A percentile compares a stretch with the other conserved stretches of the same genome.
Conservation (phyloP, 2,113 vertebrate species). For the Buteo buteo region DNA sequence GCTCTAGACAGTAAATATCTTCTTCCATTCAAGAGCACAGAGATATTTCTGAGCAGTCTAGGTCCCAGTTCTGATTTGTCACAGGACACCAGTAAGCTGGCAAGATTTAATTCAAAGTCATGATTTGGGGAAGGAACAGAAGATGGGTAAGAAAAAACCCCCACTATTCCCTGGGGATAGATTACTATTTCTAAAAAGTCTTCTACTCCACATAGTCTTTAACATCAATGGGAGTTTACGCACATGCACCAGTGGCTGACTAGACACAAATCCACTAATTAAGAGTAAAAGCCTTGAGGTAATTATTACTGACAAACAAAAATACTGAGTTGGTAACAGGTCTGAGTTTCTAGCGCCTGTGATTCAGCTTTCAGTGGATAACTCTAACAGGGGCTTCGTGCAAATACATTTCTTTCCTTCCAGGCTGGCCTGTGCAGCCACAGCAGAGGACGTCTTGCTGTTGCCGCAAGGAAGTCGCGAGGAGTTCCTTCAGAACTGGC, state of each 20-base stretch:
- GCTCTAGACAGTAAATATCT: not conserved
- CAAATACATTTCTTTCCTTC: not conserved
- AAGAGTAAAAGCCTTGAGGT: conserved; percentile 10
- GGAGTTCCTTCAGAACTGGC: not conserved
- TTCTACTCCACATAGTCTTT: not conserved
- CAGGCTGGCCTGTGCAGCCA: not conserved
- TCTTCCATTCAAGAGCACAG: not conserved
- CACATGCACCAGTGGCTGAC: not conserved
- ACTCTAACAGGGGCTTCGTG: not conserved
- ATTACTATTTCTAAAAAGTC: not conserved
- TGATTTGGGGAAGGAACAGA: not conserved
- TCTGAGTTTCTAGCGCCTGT: not conserved
- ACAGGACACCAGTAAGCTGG: not conserved
- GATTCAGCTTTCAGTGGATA: not conserved
- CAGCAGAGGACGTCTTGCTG: not conserved
- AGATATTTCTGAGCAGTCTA: not conserved
- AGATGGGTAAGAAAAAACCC: not conserved
- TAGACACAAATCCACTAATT: not conserved
- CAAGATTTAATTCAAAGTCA: not conserved
- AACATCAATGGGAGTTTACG: not conserved
- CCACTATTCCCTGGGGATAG: not conserved
- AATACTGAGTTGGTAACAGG: not conserved
- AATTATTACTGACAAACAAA: not conserved
- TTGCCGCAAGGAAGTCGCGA: not conserved
- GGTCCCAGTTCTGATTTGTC: not conserved